Base-by-base conservation (phyloP, 2,888 invertebrate species). In the Neria commutata region DNA sequence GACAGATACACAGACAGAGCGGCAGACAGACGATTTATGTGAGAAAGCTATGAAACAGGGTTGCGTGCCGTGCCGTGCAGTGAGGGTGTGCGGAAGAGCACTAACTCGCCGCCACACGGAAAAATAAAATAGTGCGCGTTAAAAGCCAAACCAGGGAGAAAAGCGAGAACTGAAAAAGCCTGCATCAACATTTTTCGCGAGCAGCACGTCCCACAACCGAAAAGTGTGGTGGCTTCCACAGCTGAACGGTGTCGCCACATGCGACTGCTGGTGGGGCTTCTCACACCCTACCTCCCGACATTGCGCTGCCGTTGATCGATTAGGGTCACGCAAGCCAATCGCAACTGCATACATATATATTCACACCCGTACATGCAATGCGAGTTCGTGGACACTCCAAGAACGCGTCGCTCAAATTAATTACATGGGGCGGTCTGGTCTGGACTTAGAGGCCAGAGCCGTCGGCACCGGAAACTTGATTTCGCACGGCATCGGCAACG, bases 221-320 rank as follows among this genome's bases (percentile, higher is more conserved):
- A 19, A 24, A 2, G n/a, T 29, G 24, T n/a, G 10, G n/a, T 26
- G 49, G n/a, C 14, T 17, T 34, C 19, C 33, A 19, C 19, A 51
- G 11, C 10, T 34, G 51, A 23, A 19, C n/a, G 17, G 21, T 33
- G 47, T 8, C 42, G 29, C n/a, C 8, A 25, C 23, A 34, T 8
- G 37, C 10, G 46, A 29, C 11, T 26, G 42, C n/a, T 17, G 2
- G 42, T 17, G 24, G 14, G 8, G 48, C 23, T 45, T 11, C 29
- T 29, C 40, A 46, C 29, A n/a, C 52, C 58, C 47, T 56, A 59
- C 55, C 63, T 62, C 59, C 54, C 61, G 57, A n/a, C n/a, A 37
- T 37, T 3, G 19, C 42, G 60, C 65, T 63, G 65, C 61, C 67
- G 60, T 63, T 67, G 66, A 67, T 66, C 67, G 65, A 67, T 67